A percentile compares a stretch with the other conserved stretches of the same genome.
These are phyloP conservation scores for Porites cylindrica DNA, from an alignment of 92 coral and sea anemone species.

Conservation along the genomic window DNA sequence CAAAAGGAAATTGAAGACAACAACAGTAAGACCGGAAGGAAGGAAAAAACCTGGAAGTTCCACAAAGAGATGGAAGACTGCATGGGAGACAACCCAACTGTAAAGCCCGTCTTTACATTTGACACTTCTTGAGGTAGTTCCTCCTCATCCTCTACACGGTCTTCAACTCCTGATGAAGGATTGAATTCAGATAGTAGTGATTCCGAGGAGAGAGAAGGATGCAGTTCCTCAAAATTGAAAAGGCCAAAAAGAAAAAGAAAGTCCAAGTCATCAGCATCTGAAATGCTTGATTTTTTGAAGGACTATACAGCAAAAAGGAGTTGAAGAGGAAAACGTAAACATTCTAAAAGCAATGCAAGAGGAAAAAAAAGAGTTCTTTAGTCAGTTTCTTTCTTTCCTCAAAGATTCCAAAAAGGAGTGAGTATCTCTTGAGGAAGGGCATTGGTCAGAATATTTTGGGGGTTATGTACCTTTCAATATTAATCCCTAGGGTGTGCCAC, in stretches of 20 bases:
- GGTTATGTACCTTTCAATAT: neutral
- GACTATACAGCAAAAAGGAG: constrained; percentile 21
- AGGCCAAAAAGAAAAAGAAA: constrained; percentile 29
- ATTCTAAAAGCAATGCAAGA: too few species aligned
- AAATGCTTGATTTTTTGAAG: constrained; percentile 32
- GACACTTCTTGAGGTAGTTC: neutral
- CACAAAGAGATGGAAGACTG: neutral
- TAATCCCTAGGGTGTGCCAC: neutral
- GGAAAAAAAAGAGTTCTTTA: too few species aligned
- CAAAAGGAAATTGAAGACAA: too few species aligned
- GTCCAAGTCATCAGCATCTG: constrained; percentile 46
- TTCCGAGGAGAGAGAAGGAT: too few species aligned
- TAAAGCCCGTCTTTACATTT: constrained; percentile 9
- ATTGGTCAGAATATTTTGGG: neutral
- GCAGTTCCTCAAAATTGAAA: too few species aligned
- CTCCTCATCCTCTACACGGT: neutral
- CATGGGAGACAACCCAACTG: constrained; percentile 9
- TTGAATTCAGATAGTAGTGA: too few species aligned
- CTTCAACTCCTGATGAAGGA: too few species aligned
- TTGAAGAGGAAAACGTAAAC: too few species aligned
- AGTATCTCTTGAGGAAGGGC: too few species aligned
- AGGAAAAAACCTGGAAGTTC: constrained; percentile 1
- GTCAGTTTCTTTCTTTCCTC: too few species aligned
- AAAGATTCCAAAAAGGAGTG: too few species aligned
- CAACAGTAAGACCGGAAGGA: too few species aligned